Evolutionary conservation across 2,888 invertebrate species (phyloP), one percentile per base, ranked within the genome.

Genomic region (Caenorhabditis sp.): DNA sequence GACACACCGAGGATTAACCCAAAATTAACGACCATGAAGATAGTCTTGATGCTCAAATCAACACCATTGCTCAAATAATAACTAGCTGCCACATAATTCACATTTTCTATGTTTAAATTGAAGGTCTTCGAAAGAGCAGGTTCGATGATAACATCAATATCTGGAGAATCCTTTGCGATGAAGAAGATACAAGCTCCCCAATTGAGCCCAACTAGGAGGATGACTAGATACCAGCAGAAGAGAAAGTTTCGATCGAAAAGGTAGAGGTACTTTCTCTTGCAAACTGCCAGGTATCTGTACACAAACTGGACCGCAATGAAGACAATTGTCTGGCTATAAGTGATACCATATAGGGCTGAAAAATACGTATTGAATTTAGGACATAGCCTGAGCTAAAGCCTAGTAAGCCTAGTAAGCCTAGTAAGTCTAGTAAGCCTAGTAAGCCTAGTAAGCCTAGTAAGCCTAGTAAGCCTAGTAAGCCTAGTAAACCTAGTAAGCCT

Each of bases 141-240:
- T 65, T 62, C 57, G 17, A 70, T 38, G 10, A 70, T 63, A 27
- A 27, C 38, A 49, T 62, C 62, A n/a, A 66, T 58, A 59, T 70
- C 53, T 5, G 50, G 49, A 0, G 62, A 65, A 31, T 70, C 65
- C 12, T 49, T 21, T 0, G 70, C 70, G 7, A 70, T 62, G 2
- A 59, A 49, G 31, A 70, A 66, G n/a, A 70, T 63, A 20, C 70
- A 70, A 20, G 66, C 53, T 2, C 70, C 70, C 70, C 70, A 70
- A 56, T 70, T 66, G 25, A 70, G 23, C 0, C 70, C 70, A 25
- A 62, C 61, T 5, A 26, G 17, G 4, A 36, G 58, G n/a, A 70
- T 65, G 1, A 70, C 12, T 1, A 50, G n/a, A 27, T 58, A 70
- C 70, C 70, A 70, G 23, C 61, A 7, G 3, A 21, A 7, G 14